phyloP scores from a whole-genome alignment of 2,113 vertebrate species.

The Lanius collurio region DNA sequence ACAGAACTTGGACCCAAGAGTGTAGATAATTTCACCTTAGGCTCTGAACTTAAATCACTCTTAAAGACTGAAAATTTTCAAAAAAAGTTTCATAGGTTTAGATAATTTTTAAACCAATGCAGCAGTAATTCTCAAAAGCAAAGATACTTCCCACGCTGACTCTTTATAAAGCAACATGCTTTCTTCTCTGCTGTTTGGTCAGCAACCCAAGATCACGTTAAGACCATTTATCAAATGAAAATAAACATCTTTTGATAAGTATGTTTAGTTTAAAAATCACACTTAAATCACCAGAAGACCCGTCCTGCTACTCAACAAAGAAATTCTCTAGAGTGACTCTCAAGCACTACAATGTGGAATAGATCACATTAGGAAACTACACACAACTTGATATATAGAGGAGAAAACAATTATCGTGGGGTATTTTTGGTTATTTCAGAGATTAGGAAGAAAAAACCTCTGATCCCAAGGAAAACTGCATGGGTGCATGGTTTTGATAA shows the following conservation, averaged over 20 bases:
- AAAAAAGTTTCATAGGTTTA: background rate
- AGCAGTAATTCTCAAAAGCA: background rate
- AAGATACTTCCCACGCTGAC: background rate
- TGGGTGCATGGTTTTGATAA: background rate
- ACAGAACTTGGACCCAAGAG: background rate
- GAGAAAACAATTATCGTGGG: fast-evolving
- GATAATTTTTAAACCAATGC: background rate
- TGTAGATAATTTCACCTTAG: background rate
- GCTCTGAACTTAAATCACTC: background rate
- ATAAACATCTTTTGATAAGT: background rate
- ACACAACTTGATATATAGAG: background rate
- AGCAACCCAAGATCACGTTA: background rate
- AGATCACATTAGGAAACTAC: background rate
- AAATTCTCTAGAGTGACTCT: background rate
- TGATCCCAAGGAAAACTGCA: background rate
- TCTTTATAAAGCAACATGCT: background rate
- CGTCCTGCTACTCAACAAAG: background rate
- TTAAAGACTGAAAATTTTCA: background rate
- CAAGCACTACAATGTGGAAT: background rate
- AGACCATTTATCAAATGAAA: background rate
- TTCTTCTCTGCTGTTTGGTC: background rate
- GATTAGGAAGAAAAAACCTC: background rate
- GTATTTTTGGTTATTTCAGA: background rate
- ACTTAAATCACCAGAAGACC: background rate
- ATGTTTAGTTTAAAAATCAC: background rate